Conservation (phyloP, 2,888 invertebrate species). For the Cantharis lateralis region DNA sequence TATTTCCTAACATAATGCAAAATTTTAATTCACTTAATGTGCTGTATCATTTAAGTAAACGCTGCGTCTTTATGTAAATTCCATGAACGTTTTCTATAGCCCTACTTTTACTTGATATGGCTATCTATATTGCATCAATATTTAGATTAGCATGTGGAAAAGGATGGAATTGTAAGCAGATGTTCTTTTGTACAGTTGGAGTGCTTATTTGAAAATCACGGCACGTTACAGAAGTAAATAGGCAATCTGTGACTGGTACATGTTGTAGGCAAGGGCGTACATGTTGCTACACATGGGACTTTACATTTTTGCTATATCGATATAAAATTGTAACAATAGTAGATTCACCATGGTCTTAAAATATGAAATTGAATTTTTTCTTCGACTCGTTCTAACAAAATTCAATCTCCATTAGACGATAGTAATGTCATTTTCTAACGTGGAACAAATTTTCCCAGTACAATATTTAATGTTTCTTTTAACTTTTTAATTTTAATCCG, state of each 20-base stretch:
- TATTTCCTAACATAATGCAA: neutral
- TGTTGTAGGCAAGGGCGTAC: constrained; percentile 29
- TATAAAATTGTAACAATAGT: constrained; percentile 33
- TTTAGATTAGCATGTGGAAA: constrained; percentile 22
- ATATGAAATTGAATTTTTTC: constrained; percentile 31
- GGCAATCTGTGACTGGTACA: constrained; percentile 45
- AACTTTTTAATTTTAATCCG: no score
- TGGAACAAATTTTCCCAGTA: neutral
- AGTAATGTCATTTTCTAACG: neutral
- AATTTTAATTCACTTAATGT: neutral
- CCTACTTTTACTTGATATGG: constrained; percentile 10
- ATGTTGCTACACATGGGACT: constrained; percentile 34
- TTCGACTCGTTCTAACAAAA: constrained; percentile 27
- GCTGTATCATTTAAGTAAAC: neutral
- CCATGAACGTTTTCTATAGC: constrained; percentile 7
- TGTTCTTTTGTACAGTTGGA: constrained; percentile 22
- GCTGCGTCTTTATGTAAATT: constrained; percentile 4
- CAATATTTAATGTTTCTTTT: neutral
- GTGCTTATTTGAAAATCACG: constrained; percentile 37
- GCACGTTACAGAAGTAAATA: constrained; percentile 44
- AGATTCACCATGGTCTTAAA: constrained; percentile 31
- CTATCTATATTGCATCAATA: constrained; percentile 20
- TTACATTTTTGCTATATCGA: constrained; percentile 18
- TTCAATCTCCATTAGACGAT: neutral
- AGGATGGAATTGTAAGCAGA: constrained; percentile 27